Evolutionary conservation across 2,888 invertebrate genomes (phyloP), one percentile per base, ranked within the genome.

Genomic region (Kuschelorhynchus macadamiae): DNA sequence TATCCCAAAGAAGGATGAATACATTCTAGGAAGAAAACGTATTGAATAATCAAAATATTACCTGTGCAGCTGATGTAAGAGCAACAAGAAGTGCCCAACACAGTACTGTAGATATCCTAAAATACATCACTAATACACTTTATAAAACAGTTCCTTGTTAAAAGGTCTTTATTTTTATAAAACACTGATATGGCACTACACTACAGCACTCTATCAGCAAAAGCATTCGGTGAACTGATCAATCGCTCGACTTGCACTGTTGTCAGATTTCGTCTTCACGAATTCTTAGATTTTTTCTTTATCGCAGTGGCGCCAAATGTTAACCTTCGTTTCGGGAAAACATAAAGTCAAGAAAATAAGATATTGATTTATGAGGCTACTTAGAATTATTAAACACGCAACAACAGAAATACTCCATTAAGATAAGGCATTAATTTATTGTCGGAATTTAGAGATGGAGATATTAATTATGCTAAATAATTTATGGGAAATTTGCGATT

Each of bases 41-140:
- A 7, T 25, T 5, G 25, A 25, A 25, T 25, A 25, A 25, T 25
- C 3, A 52, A 32, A 52, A 17, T 7, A 52, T 90, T 88, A 91
- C 91, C 90, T 91, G 90, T 86, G 88, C 87, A 85, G 89, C 90
- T 86, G 89, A 87, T 85, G 90, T 89, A 86, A 89, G 90, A 88
- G 90, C 90, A 84, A 88, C 85, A 83, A 91, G 87, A 87, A 90
- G 87, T 86, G 90, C 88, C 87, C 88, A 88, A 86, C 88, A 88
- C 87, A 91, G 86, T 87, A 90, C 86, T 86, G 89, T 86, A 84
- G 88, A 89, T 90, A 91, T 91, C 90, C 91, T 89, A 84, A 89
- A 90, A 88, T 91, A 88, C 91, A 91, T 91, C 87, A 89, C 89
- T 81, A 82, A 76, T 49, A 63, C 63, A 61, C 44, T 61, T 61